These are phyloP conservation scores for Cataglyphis rosenhaueri DNA, from an alignment of 2,888 invertebrate species.

Conservation along the genomic window DNA sequence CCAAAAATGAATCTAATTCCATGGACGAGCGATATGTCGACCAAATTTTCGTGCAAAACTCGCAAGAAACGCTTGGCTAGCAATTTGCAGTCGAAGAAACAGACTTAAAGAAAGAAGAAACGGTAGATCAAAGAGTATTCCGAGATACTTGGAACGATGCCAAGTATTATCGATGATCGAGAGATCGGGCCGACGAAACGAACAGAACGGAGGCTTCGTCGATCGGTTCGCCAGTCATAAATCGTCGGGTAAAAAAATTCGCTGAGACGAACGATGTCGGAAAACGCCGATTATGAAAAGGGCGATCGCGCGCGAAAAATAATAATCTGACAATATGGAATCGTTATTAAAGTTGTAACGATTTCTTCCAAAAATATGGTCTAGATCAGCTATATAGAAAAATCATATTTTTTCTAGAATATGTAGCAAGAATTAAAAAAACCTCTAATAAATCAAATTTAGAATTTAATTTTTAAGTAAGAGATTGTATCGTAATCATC, in stretches of 20 bases:
- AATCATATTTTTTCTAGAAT: background rate
- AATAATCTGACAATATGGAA: slow-evolving; percentile 38
- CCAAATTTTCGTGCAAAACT: slow-evolving; percentile 13
- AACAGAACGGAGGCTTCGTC: slow-evolving; percentile 11
- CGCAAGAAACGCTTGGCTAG: slow-evolving; percentile 31
- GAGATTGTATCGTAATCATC: background rate
- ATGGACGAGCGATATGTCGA: background rate
- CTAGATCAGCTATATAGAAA: background rate
- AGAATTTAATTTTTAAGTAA: background rate
- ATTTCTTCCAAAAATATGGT: slow-evolving; percentile 9
- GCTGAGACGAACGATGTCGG: slow-evolving; percentile 45
- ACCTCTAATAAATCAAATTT: background rate
- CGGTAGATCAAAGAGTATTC: slow-evolving; percentile 47
- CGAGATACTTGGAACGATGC: slow-evolving; percentile 53
- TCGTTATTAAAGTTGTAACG: slow-evolving; percentile 27
- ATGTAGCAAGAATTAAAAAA: background rate
- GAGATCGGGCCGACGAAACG: slow-evolving; percentile 42
- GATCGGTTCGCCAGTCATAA: slow-evolving; percentile 46
- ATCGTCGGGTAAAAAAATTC: slow-evolving; percentile 48
- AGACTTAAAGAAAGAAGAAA: slow-evolving; percentile 27
- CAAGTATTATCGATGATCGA: slow-evolving; percentile 59
- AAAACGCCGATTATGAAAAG: slow-evolving; percentile 31
- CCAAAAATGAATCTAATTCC: slow-evolving; percentile 42
- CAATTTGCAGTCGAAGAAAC: slow-evolving; percentile 50
- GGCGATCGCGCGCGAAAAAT: slow-evolving; percentile 48